Conservation (phyloP, 1,140 invertebrate species). For the Neodiprion fabricii region DNA sequence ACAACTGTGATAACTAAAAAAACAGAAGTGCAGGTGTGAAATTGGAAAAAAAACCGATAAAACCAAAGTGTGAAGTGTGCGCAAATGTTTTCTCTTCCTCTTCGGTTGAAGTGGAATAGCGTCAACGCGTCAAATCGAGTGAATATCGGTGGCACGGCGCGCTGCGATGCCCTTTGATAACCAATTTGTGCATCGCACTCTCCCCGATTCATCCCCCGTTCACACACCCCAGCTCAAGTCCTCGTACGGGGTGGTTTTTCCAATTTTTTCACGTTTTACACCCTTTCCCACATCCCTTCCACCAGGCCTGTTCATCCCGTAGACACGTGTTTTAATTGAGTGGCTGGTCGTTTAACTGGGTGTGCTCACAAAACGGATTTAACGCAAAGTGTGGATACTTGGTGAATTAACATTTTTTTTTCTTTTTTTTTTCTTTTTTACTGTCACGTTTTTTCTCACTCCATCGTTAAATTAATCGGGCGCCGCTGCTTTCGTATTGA, state of each 20-base stretch:
- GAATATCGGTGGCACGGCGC: slow-evolving; percentile 50
- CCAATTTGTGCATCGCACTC: slow-evolving; percentile 52
- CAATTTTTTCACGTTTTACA: neutral
- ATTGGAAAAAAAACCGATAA: neutral
- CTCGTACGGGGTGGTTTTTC: slow-evolving; percentile 38
- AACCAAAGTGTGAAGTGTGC: neutral
- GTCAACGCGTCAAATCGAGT: slow-evolving; percentile 55
- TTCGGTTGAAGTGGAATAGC: slow-evolving; percentile 25
- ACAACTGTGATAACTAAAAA: neutral
- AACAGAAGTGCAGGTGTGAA: no score
- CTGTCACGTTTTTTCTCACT: no score
- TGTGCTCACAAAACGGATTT: neutral
- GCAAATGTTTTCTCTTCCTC: slow-evolving; percentile 5
- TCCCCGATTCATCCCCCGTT: slow-evolving; percentile 19
- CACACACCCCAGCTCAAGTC: slow-evolving; percentile 34
- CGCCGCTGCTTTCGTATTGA: no score
- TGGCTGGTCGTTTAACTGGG: neutral
- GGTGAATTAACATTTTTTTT: slow-evolving; percentile 7
- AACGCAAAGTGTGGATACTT: neutral
- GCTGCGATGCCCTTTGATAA: slow-evolving; percentile 59
- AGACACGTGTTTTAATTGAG: neutral
- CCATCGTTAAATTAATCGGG: no score
- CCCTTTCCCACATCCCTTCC: neutral
- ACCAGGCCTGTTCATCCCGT: neutral
- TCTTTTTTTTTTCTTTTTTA: slow-evolving; percentile 14